Base-by-base conservation (phyloP, 2,888 invertebrate genomes). In the Athetis lepigone region DNA sequence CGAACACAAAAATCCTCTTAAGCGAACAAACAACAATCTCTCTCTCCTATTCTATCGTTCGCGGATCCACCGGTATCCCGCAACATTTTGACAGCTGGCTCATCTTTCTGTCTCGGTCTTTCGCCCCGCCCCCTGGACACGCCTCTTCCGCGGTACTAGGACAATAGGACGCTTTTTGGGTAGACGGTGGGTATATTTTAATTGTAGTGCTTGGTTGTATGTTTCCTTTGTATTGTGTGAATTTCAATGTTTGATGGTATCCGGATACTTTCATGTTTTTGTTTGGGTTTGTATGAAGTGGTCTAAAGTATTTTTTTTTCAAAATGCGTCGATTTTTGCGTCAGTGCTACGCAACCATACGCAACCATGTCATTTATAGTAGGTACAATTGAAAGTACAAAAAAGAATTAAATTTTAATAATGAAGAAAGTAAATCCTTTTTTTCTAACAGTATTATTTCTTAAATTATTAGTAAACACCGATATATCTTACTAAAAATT, bases 91-190 rank as follows among this genome's bases (percentile, higher is more conserved):
- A 67, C 81, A 75, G 76, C 68, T 80, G 81, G 74, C 90, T 89
- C 90, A 91, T 94, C 93, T 93, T 91, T 90, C 89, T 92, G 89
- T 71, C 54, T 72, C 73, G 57, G 59, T 73, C 76, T 49, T 33
- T 76, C 51, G 73, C 66, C 49, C 69, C 70, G 88, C 88, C 86
- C 91, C 93, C 87, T 89, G 85, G 79, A 85, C 93, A 93, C 94
- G 94, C 94, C 94, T 70, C 77, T 68, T 79, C 77, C 81, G 80
- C 43, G 88, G 88, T 91, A 80, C 88, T 88, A 87, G 87, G 88
- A 90, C 79, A 80, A 81, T 79, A 68, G 79, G 65, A 51, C 40
- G 69, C 2, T 46, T 70, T 71, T 72, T 72, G 76, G 71, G 70
- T 40, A 62, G 70, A 75, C 70, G 46, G 46, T 29, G 46, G 46